Evolutionary conservation across 2,113 vertebrate genomes (phyloP).

Genomic region (Oophaga pumilio): DNA sequence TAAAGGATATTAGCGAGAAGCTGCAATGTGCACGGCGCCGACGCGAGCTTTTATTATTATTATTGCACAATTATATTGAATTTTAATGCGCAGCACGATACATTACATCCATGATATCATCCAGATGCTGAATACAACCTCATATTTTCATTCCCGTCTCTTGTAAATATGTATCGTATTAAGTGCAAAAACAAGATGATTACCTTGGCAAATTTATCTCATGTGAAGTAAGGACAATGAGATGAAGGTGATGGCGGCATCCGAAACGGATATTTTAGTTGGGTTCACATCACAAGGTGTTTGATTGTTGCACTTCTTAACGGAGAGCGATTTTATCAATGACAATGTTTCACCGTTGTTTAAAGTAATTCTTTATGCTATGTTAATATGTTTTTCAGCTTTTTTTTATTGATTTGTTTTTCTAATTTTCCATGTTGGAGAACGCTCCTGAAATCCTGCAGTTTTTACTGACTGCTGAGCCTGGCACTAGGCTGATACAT

Average conservation of each 20-base stretch:
- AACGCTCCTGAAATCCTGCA: too few relatives aligned
- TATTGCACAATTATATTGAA: background rate
- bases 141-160: background rate
- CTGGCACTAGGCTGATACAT: too few relatives aligned
- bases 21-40: background rate
- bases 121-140: background rate
- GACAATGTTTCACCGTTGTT: too few relatives aligned
- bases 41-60: background rate
- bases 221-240: background rate
- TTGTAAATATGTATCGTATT: constrained; percentile 24
- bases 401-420: too few relatives aligned
- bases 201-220: constrained; percentile 8
- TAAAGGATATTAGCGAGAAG: constrained; percentile 17
- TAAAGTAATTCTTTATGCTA: too few relatives aligned
- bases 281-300: background rate
- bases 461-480: too few relatives aligned
- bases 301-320: background rate
- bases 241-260: background rate
- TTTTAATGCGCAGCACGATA: constrained; percentile 15
- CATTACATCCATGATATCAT: background rate
- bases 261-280: background rate
- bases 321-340: background rate
- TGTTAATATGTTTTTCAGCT: too few relatives aligned
- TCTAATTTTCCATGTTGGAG: too few relatives aligned
- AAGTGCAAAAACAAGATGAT: background rate